Percentiles rank a stretch among this genome's conserved stretches.
phyloP scores from a whole-genome alignment of 2,797 vertebrate species.

The Pantherophis vulpinus region DNA sequence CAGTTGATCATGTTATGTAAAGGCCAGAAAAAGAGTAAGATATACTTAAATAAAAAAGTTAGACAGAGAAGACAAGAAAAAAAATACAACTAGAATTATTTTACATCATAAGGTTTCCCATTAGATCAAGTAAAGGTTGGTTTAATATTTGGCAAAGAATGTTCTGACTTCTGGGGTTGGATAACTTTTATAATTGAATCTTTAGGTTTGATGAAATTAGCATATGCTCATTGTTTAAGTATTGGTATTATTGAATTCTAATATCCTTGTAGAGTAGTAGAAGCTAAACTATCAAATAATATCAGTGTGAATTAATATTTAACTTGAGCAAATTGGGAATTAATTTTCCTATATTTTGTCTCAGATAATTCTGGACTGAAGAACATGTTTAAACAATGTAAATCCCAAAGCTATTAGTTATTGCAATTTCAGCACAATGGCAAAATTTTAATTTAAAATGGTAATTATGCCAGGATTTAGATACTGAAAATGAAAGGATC shows the following conservation, averaged over 20 bases:
- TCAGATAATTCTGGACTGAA: constrained; percentile 12
- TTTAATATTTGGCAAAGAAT: background rate
- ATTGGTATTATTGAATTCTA: constrained; percentile 5
- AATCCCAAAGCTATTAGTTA: background rate
- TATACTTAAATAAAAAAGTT: background rate
- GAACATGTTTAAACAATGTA: constrained; percentile 34
- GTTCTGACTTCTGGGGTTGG: background rate
- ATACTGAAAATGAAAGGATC: constrained; percentile 38
- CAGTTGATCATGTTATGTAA: background rate
- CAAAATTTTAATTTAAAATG: constrained; percentile 39
- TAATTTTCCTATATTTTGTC: constrained; percentile 32
- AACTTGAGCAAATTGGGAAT: constrained; percentile 30
- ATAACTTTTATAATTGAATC: background rate
- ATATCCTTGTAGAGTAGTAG: background rate
- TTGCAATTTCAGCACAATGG: constrained; percentile 45
- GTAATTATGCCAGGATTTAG: constrained; percentile 45
- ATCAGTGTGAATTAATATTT: background rate
- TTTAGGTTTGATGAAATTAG: background rate
- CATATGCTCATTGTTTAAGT: background rate
- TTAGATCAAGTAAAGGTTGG: background rate
- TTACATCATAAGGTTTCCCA: background rate
- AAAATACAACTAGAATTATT: background rate
- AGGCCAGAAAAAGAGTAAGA: background rate
- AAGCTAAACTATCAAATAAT: constrained; percentile 13
- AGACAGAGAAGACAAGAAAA: background rate